Percentiles rank a stretch among this genome's conserved stretches.
These are phyloP conservation scores for Zhengitettix transpicula DNA, from an alignment of 2,888 invertebrate genomes.

Conservation along the genomic window DNA sequence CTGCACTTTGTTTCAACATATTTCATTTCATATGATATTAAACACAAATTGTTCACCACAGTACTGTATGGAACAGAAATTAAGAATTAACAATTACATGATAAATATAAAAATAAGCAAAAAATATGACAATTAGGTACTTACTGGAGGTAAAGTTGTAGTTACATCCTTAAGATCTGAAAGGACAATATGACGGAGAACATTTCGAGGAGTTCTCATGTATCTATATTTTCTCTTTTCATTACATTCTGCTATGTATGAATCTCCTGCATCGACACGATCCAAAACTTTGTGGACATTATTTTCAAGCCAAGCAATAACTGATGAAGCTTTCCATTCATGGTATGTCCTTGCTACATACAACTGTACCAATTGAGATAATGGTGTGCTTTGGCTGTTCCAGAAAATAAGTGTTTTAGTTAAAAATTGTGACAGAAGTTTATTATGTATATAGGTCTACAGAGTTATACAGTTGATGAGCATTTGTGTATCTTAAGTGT, in stretches of 20 bases:
- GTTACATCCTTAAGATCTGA: constrained; percentile 52
- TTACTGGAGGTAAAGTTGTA: constrained; percentile 37
- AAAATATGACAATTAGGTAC: constrained; percentile 10
- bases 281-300: constrained; percentile 48
- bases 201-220: constrained; percentile 44
- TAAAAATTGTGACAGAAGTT: too few species aligned
- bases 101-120: too few species aligned
- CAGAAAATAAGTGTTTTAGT: too few species aligned
- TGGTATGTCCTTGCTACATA: constrained; percentile 58
- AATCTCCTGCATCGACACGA: constrained; percentile 43
- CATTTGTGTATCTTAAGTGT: too few species aligned
- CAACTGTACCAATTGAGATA: constrained; percentile 51
- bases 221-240: constrained; percentile 43
- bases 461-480: too few species aligned
- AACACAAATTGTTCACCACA: too few species aligned
- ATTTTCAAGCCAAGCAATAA: constrained; percentile 58
- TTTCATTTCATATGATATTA: too few species aligned
- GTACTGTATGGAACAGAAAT: too few species aligned
- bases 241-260: constrained; percentile 39
- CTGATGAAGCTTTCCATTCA: constrained; percentile 61
- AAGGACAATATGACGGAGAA: constrained; percentile 51
- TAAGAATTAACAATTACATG: too few species aligned
- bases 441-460: too few species aligned
- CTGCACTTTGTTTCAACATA: too few species aligned
- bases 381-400: constrained; percentile 37